A percentile compares a stretch with the other conserved stretches of the same genome.
Evolutionary conservation across 92 coral and sea anemone genomes (phyloP).

Genomic region (Micromussa lordhowensis): DNA sequence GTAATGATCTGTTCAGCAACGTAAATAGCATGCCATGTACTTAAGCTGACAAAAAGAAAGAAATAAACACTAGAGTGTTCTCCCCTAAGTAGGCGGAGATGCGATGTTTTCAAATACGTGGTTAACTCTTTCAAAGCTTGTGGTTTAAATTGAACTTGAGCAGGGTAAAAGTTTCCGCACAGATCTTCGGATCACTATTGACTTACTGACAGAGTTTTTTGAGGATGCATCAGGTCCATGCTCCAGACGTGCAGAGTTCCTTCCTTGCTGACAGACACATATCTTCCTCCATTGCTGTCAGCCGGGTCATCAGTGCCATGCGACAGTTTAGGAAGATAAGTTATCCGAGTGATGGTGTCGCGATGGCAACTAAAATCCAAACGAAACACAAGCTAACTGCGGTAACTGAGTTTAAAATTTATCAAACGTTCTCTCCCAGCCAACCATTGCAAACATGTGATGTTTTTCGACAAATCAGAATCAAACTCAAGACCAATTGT

Average conservation of each 20-base stretch:
- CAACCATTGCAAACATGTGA: not conserved
- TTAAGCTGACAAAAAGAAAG: not conserved
- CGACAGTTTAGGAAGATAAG: conserved; percentile 93
- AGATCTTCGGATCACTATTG: not conserved
- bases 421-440: not conserved
- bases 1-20: not conserved
- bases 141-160: too few species aligned
- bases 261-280: conserved; percentile 94
- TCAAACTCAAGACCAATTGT: too few species aligned
- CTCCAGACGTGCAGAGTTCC: conserved; percentile 95
- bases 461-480: too few species aligned
- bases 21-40: not conserved
- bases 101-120: too few species aligned
- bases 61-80: not conserved
- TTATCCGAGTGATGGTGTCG: conserved; percentile 87
- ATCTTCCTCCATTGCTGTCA: conserved; percentile 92
- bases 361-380: conserved; percentile 78
- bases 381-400: too few species aligned
- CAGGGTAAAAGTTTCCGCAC: too few species aligned
- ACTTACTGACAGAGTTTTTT: conserved; percentile 80
- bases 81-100: too few species aligned
- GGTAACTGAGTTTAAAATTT: too few species aligned
- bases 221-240: conserved; percentile 85
- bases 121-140: too few species aligned
- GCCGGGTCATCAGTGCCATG: conserved; percentile 92